Percentiles rank a stretch among this genome's conserved stretches.
Conservation (phyloP, 2,797 vertebrate species). For the Acipenser transmontanus region DNA sequence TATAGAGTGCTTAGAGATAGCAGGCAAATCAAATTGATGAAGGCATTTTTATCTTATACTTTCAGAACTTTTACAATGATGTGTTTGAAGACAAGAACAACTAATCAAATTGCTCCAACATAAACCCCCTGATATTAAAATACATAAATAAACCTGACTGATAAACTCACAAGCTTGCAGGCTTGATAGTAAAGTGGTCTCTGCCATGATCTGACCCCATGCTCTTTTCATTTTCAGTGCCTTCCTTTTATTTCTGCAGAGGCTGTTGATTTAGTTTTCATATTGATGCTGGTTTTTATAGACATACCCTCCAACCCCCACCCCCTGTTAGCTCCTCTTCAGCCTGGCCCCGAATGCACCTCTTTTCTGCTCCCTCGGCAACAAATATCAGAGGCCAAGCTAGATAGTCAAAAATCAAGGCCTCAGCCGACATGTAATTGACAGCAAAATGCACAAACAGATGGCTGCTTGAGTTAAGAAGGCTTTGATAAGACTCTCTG, state of each 20-base stretch:
- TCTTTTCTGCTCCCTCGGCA: neutral
- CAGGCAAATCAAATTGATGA: no score
- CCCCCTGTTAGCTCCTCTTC: neutral
- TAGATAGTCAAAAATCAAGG: neutral
- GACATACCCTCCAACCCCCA: neutral
- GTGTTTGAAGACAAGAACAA: no score
- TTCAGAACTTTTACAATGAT: no score
- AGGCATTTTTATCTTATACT: no score
- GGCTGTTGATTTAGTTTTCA: slow-evolving; percentile 12
- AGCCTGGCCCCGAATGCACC: neutral
- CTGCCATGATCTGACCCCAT: no score
- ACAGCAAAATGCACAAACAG: slow-evolving; percentile 1
- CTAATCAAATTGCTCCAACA: no score
- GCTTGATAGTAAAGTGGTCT: no score
- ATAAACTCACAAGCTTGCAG: no score
- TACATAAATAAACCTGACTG: no score
- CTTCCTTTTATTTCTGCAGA: neutral
- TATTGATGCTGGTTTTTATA: slow-evolving; percentile 1
- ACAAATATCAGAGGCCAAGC: neutral
- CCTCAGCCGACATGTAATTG: neutral
- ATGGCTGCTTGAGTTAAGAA: neutral
- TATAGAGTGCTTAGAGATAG: no score
- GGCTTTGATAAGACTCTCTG: neutral
- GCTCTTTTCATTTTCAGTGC: no score
- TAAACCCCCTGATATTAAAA: no score